Evolutionary conservation across 2,888 invertebrate species (phyloP).

Genomic region (Bedellia somnulentella): DNA sequence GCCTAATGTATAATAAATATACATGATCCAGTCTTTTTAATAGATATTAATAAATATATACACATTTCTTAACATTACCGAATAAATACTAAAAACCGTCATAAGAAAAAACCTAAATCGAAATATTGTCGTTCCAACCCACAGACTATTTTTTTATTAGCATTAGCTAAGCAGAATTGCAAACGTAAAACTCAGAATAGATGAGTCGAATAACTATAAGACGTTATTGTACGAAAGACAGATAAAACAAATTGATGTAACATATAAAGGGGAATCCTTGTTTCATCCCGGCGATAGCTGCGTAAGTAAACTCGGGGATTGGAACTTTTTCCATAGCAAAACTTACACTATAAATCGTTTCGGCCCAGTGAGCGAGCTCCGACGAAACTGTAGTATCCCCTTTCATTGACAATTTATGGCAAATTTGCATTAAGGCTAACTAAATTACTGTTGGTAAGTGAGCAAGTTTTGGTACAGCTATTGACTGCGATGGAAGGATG

Average conservation of each 20-base stretch:
- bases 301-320: slow-evolving; percentile 19
- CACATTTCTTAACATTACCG: too few relatives aligned
- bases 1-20: too few relatives aligned
- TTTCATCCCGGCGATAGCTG: slow-evolving; percentile 13
- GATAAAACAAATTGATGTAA: slow-evolving; percentile 3
- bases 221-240: too few relatives aligned
- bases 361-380: slow-evolving; percentile 19
- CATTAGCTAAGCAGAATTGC: too few relatives aligned
- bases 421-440: slow-evolving; percentile 42
- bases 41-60: too few relatives aligned
- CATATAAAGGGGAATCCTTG: slow-evolving; percentile 2
- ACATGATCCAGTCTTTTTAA: too few relatives aligned
- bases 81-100: too few relatives aligned
- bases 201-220: too few relatives aligned
- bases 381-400: slow-evolving; percentile 12
- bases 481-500: not conserved
- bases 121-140: too few relatives aligned
- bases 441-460: slow-evolving; percentile 22
- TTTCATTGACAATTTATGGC: slow-evolving; percentile 49
- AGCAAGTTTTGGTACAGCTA: slow-evolving; percentile 12
- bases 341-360: slow-evolving; percentile 52
- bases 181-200: too few relatives aligned
- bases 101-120: too few relatives aligned
- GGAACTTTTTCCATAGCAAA: slow-evolving; percentile 54
- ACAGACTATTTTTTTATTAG: too few relatives aligned